These are phyloP conservation scores for Brachyptera putata DNA, from an alignment of 2,888 invertebrate species.

Conservation along the genomic window DNA sequence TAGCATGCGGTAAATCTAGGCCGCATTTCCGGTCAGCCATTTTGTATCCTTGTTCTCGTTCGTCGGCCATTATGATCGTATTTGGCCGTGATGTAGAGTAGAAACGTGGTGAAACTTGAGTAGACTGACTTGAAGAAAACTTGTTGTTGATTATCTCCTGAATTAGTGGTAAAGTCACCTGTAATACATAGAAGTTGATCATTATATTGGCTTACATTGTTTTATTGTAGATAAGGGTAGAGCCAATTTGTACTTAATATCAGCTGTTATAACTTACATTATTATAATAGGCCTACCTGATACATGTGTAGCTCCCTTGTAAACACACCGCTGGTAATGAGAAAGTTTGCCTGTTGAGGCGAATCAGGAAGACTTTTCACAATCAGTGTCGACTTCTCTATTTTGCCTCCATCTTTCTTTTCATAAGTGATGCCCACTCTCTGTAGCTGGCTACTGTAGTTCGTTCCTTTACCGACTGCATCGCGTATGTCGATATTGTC, in stretches of 20 bases:
- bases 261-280: too few species aligned
- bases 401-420: background rate
- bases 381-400: slow-evolving; percentile 14
- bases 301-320: slow-evolving; percentile 8
- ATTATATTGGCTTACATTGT: too few species aligned
- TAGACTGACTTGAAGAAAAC: too few species aligned
- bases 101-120: background rate
- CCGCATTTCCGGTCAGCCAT: slow-evolving; percentile 25
- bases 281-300: too few species aligned
- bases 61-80: slow-evolving; percentile 24
- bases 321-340: slow-evolving; percentile 4
- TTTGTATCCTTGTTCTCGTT: slow-evolving; percentile 17
- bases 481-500: background rate
- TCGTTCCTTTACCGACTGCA: slow-evolving; percentile 26
- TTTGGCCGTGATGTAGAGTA: background rate
- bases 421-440: slow-evolving; percentile 1
- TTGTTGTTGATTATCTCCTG: background rate
- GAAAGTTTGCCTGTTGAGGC: slow-evolving; percentile 14
- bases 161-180: background rate
- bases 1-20: slow-evolving; percentile 20
- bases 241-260: too few species aligned
- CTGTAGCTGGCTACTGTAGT: slow-evolving; percentile 26
- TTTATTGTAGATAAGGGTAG: background rate
- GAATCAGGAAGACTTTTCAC: slow-evolving; percentile 25
- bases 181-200: background rate